These are phyloP conservation scores for Proteles cristata DNA, from an alignment of 2,113 vertebrate genomes.

Conservation along the genomic window DNA sequence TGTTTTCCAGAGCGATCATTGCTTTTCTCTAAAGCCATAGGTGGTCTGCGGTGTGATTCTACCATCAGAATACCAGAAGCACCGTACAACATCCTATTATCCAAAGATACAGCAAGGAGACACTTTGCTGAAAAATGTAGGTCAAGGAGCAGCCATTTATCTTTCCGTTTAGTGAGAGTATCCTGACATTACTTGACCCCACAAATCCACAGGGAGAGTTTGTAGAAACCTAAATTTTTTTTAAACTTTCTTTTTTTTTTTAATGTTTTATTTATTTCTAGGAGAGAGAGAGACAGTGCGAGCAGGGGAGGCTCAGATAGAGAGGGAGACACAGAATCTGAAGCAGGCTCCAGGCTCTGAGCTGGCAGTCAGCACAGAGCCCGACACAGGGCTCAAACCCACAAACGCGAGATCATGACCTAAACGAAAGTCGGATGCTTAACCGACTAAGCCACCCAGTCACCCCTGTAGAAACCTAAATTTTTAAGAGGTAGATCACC, in stretches of 20 bases:
- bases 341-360: too few relatives aligned
- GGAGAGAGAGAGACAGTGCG: too few relatives aligned
- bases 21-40: background rate
- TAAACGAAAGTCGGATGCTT: too few relatives aligned
- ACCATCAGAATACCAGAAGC: background rate
- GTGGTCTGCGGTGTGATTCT: background rate
- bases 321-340: too few relatives aligned
- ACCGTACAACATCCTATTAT: background rate
- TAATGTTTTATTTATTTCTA: too few relatives aligned
- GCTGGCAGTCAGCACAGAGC: too few relatives aligned
- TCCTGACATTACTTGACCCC: background rate
- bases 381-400: too few relatives aligned
- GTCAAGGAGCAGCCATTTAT: background rate
- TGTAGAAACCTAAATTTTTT: background rate
- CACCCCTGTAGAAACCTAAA: background rate
- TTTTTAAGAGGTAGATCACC: background rate
- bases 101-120: background rate
- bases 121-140: background rate
- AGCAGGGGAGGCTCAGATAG: too few relatives aligned
- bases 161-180: background rate
- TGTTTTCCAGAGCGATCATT: background rate
- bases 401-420: too few relatives aligned
- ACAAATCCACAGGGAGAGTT: background rate
- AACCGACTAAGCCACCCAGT: too few relatives aligned
- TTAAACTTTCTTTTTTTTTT: too few relatives aligned